Evolutionary conservation across 2,113 vertebrate species (phyloP), one percentile per base, ranked within the genome.

Genomic region (Zosterops hypoxanthus): DNA sequence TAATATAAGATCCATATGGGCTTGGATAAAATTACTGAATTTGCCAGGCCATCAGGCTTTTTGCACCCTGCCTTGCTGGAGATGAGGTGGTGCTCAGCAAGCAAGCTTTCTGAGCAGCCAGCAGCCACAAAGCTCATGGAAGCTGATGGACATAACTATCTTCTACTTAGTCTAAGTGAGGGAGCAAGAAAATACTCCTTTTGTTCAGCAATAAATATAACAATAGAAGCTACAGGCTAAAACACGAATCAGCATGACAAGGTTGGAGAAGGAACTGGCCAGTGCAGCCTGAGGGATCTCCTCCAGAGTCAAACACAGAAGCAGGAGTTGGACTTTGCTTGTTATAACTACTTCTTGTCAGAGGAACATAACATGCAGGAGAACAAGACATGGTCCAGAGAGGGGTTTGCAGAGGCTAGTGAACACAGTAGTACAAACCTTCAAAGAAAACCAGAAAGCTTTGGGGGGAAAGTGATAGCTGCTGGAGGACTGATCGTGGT

Each of bases 191-290:
- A 94, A 84, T 14, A 64, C 33, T 79, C 72, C 75, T 90, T 92
- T 91, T 89, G 80, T 95, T 92, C 89, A 97, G 86, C 90, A 95
- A 92, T 89, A 95, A 95, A 70, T 47, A 24, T 12, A 95, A 96
- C 91, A 97, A 95, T 72, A 93, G 95, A 82, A 95, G 93, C 94
- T 90, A 94, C 66, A 46, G 87, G 90, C 94, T 94, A 93, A 90
- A 94, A 84, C 79, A 83, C 24, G 6, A 86, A 95, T 90, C 68
- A 69, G 82, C 70, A 78, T 83, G 79, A 86, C 75, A 95, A 95
- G 68, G 66, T 82, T 95, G 93, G 87, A 96, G 84, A 88, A 94
- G 50, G 50, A 93, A 66, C 85, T 88, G 82, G 66, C 46, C 25
- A 0, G 4, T 42, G 14, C 46, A 92, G 82, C 89, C 91, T 55